A percentile compares a stretch with the other conserved stretches of the same genome.
Conservation (phyloP, 2,113 vertebrate species). For the Collichthys lucidus region DNA sequence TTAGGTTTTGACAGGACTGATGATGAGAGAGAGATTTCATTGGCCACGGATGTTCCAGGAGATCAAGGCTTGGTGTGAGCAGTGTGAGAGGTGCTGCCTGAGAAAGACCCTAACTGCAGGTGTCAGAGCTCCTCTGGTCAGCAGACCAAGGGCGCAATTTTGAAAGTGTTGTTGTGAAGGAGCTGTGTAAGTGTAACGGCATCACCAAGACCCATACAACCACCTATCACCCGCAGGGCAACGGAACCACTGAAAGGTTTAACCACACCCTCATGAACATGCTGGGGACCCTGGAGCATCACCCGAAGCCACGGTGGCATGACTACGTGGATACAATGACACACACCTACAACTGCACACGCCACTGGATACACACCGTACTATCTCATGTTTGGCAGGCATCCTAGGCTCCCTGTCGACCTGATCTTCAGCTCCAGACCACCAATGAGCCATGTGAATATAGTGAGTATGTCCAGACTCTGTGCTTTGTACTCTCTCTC, state of each 20-base stretch:
- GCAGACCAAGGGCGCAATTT: slow-evolving; percentile 32
- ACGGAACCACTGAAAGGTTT: slow-evolving; percentile 13
- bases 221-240: background rate
- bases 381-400: slow-evolving; percentile 20
- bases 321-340: slow-evolving; percentile 16
- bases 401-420: slow-evolving; percentile 20
- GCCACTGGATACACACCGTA: background rate
- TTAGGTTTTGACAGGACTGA: slow-evolving; percentile 25
- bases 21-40: slow-evolving; percentile 33
- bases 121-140: background rate
- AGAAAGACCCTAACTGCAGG: slow-evolving; percentile 23
- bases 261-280: slow-evolving; percentile 1
- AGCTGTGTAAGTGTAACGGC: slow-evolving; percentile 20
- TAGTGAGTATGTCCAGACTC: slow-evolving; percentile 10
- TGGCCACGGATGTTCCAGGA: slow-evolving; percentile 40
- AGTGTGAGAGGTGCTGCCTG: slow-evolving; percentile 38
- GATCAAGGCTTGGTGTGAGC: slow-evolving; percentile 43
- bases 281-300: slow-evolving; percentile 20
- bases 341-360: slow-evolving; percentile 18
- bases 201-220: slow-evolving; percentile 12
- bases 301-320: background rate
- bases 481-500: too few relatives aligned
- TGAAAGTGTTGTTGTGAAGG: slow-evolving; percentile 22
- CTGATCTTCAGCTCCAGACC: background rate
- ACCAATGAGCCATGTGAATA: background rate